Conservation (phyloP, 2,888 invertebrate genomes). For the Eupithecia subfuscata region DNA sequence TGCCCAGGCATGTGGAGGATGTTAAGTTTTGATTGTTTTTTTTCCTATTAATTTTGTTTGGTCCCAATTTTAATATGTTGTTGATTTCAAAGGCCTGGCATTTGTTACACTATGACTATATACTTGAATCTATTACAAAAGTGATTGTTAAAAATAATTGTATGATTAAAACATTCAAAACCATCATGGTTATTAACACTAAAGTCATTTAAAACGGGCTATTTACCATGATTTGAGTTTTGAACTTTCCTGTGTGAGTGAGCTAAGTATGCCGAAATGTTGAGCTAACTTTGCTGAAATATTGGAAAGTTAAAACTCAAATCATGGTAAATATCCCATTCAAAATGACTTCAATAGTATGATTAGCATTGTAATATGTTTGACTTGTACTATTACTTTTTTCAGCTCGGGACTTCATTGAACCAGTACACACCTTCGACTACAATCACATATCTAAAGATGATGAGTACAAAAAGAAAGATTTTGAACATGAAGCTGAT, state of each 20-base stretch:
- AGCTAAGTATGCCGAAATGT: too few species aligned
- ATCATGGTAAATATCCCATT: too few species aligned
- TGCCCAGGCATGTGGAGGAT: slow-evolving; percentile 33
- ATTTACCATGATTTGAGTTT: too few species aligned
- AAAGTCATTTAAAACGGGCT: too few species aligned
- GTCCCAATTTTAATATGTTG: background rate
- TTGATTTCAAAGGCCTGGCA: background rate
- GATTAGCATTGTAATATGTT: background rate
- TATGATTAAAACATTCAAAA: background rate
- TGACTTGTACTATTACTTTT: slow-evolving; percentile 15
- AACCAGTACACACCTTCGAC: slow-evolving; percentile 88
- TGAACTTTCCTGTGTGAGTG: too few species aligned
- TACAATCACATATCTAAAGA: slow-evolving; percentile 86
- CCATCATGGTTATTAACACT: too few species aligned
- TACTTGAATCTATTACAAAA: slow-evolving; percentile 13
- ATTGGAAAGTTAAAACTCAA: too few species aligned
- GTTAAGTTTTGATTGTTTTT: background rate
- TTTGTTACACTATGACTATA: slow-evolving; percentile 9
- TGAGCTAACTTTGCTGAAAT: too few species aligned
- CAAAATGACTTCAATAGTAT: background rate
- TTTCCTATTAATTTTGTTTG: background rate
- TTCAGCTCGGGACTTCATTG: slow-evolving; percentile 83
- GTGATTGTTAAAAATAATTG: background rate
- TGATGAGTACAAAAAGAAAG: slow-evolving; percentile 62
- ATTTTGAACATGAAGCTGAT: slow-evolving; percentile 72